These are phyloP conservation scores for Taurulus bubalis DNA, from an alignment of 2,113 vertebrate species.

Conservation along the genomic window DNA sequence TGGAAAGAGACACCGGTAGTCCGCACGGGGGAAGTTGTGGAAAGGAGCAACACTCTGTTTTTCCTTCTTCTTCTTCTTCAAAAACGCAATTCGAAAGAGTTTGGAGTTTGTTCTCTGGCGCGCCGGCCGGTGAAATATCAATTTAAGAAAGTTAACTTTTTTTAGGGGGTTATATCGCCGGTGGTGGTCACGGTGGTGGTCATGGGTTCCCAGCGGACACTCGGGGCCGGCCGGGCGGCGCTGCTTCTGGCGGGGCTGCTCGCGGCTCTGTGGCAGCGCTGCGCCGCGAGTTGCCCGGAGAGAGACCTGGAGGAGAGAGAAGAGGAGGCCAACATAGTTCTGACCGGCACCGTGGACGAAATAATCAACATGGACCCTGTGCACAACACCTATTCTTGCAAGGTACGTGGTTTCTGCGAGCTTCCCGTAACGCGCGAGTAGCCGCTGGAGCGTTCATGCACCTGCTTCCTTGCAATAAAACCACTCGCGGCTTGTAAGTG, in stretches of 20 bases:
- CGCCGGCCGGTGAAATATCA: not conserved
- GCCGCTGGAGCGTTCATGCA: constrained; percentile 24
- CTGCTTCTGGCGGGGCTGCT: constrained; percentile 75
- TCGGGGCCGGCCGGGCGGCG: constrained; percentile 66
- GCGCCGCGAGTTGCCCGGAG: constrained; percentile 88
- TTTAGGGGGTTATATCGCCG: constrained; percentile 35
- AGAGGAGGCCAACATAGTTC: constrained; percentile 93
- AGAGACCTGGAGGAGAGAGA: constrained; percentile 90
- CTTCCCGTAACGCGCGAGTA: not conserved
- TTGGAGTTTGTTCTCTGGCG: constrained; percentile 37
- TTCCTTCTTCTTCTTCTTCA: too few relatives aligned
- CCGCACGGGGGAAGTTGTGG: constrained; percentile 61
- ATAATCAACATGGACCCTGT: constrained; percentile 98
- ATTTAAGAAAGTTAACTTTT: constrained; percentile 56
- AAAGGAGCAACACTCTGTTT: constrained; percentile 1
- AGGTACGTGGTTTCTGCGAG: constrained; percentile 82
- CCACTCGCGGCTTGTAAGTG: not conserved
- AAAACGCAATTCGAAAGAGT: constrained; percentile 24
- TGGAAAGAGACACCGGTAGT: constrained; percentile 38
- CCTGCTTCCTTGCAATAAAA: constrained; percentile 48
- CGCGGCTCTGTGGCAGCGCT: constrained; percentile 74
- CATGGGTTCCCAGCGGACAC: constrained; percentile 75
- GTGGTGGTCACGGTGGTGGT: constrained; percentile 59
- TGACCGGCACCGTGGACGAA: constrained; percentile 97
- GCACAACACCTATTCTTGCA: constrained; percentile 96